Base-by-base conservation (phyloP, 2,888 invertebrate species). In the Heteromurus nitidus region DNA sequence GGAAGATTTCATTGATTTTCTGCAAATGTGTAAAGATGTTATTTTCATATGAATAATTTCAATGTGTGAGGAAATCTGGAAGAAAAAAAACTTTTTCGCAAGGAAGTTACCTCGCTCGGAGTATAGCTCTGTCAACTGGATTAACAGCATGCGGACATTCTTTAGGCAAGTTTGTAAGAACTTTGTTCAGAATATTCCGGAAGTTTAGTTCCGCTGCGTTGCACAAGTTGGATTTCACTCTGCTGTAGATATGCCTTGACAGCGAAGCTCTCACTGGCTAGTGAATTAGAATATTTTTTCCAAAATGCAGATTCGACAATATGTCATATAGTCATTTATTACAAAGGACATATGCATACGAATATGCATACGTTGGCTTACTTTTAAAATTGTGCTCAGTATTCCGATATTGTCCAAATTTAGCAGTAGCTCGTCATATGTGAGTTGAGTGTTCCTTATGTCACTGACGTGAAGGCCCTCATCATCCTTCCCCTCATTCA, bases 361-460 rank as follows among this genome's bases (percentile, higher is more conserved):
- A n/a, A n/a, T n/a, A n/a, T n/a, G n/a, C n/a, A n/a, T n/a, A n/a
- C n/a, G n/a, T n/a, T n/a, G 53, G n/a, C 36, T 67, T 13, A 87
- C 87, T 87, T 90, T 90, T 74, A 92, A 91, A 76, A 93, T 89
- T 50, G 92, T 91, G 0, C 94, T 95, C 82, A 95, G 90, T 85
- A 95, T 92, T 2, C 95, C 94, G 0, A 95, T 91, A 88, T 95
- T 95, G 89, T 95, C 92, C 87, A 96, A 96, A 88, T 95, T 93
- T 90, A 96, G 93, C 2, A 92, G 90, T 87, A 96, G 94, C 58
- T 92, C 92, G 64, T 91, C 91, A 87, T 95, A 95, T 0, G 91
- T 92, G 31, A 96, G 92, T 87, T 96, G 95, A 91, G 95, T 94
- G 69, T 92, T 91, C 85, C 95, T 95, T 1, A 80, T 44, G 82